Percentiles rank a stretch among this genome's conserved stretches.
phyloP scores from a whole-genome alignment of 2,113 vertebrate species.

The Xyliphius kryptos region DNA sequence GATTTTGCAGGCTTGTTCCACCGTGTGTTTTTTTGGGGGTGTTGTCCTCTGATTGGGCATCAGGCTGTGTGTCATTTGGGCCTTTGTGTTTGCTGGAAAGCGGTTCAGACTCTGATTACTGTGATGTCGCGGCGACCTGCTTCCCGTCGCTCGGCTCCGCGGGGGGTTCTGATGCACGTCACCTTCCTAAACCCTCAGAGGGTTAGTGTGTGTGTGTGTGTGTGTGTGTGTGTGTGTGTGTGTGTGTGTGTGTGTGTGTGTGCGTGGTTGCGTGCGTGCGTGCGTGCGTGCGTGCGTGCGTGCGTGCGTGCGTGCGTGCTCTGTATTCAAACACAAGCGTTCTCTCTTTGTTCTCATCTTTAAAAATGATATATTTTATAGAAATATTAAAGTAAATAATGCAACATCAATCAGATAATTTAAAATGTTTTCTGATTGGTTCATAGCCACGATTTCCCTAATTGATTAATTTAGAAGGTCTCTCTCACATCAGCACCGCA shows the following conservation, averaged over 20 bases:
- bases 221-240: conserved; percentile 1
- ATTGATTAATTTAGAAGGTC: too few relatives aligned
- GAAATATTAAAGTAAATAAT: too few relatives aligned
- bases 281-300: neutral
- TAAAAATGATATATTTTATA: too few relatives aligned
- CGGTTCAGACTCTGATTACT: conserved; percentile 22
- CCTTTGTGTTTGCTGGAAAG: conserved; percentile 6
- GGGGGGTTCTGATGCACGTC: conserved; percentile 5
- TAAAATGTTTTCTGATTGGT: too few relatives aligned
- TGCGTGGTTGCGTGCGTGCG: conserved; percentile 9
- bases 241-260: neutral
- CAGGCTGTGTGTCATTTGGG: neutral
- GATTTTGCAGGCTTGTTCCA: too few relatives aligned
- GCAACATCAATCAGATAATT: too few relatives aligned
- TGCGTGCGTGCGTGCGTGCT: conserved; percentile 3
- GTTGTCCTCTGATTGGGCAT: conserved; percentile 11
- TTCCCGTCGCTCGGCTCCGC: conserved; percentile 7
- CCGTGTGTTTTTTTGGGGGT: too few relatives aligned
- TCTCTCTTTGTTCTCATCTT: too few relatives aligned
- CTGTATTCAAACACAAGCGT: neutral
- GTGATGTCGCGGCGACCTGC: conserved; percentile 13
- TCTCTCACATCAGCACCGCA: too few relatives aligned
- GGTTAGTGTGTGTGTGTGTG: neutral
- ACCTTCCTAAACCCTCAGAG: neutral
- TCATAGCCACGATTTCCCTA: too few relatives aligned